Percentiles rank a stretch among this genome's conserved stretches.
Evolutionary conservation across 2,888 invertebrate species (phyloP).

Genomic region (Plebejus anna): DNA sequence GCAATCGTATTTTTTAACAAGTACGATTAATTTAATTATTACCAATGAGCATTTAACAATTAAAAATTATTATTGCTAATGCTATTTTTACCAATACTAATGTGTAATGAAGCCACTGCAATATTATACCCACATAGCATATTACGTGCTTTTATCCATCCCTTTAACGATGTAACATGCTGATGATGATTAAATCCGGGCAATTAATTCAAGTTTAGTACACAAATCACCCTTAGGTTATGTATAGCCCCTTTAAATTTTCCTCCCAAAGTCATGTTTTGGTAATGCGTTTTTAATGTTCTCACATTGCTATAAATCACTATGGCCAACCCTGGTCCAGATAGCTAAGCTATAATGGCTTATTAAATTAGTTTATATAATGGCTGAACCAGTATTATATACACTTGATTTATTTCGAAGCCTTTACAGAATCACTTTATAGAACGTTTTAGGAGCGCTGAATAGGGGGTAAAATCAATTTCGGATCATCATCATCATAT

Average conservation of each 20-base stretch:
- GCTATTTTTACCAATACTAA: too few species aligned
- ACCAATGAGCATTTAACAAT: too few species aligned
- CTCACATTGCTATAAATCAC: slow-evolving; percentile 79
- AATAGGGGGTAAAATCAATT: too few species aligned
- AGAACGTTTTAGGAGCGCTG: neutral
- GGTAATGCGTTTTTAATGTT: slow-evolving; percentile 80
- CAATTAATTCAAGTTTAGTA: slow-evolving; percentile 38
- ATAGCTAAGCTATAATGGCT: slow-evolving; percentile 78
- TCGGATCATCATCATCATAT: too few species aligned
- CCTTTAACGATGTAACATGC: neutral
- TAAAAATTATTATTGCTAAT: too few species aligned
- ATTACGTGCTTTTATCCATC: neutral
- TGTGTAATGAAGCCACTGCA: too few species aligned
- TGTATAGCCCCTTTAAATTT: slow-evolving; percentile 67
- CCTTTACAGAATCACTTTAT: slow-evolving; percentile 12
- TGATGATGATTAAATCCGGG: slow-evolving; percentile 23
- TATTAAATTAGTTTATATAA: slow-evolving; percentile 65
- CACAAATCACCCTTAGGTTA: slow-evolving; percentile 60
- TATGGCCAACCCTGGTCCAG: slow-evolving; percentile 73
- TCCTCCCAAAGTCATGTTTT: slow-evolving; percentile 76
- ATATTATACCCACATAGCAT: neutral
- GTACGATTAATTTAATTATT: too few species aligned
- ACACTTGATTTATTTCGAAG: slow-evolving; percentile 27
- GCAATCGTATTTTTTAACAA: too few species aligned
- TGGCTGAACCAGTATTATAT: slow-evolving; percentile 34